Conservation (phyloP, 2,888 invertebrate species). For the Nephrotoma flavescens region DNA sequence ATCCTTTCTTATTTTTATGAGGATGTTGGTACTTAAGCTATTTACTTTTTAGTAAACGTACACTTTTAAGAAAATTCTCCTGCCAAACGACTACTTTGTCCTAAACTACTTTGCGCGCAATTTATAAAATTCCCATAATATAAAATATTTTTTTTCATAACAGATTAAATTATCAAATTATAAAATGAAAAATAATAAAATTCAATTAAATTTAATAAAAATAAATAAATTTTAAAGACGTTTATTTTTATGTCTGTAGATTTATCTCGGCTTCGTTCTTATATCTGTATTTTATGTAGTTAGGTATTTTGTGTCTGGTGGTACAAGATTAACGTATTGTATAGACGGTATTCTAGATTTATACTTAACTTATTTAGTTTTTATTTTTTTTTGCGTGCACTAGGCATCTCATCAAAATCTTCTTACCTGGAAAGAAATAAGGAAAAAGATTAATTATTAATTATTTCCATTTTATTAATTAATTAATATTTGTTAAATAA, state of each 20-base stretch:
- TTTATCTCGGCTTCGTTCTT: not conserved
- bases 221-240: not conserved
- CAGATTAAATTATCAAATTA: not conserved
- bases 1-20: not conserved
- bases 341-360: not conserved
- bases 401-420: not conserved
- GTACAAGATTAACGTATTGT: not conserved
- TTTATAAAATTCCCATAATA: not conserved
- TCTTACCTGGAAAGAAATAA: not conserved
- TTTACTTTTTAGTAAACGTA: not conserved
- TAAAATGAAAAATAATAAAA: not conserved
- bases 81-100: not conserved
- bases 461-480: not conserved
- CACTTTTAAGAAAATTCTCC: not conserved
- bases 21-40: not conserved
- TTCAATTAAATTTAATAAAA: not conserved
- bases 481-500: not conserved
- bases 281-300: not conserved
- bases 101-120: not conserved
- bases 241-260: not conserved
- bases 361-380: not conserved
- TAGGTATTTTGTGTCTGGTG: not conserved
- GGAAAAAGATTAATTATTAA: not conserved
- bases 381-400: not conserved
- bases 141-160: not conserved